These are phyloP conservation scores for Taenaris catops DNA, from an alignment of 2,888 invertebrate species.

Conservation along the genomic window DNA sequence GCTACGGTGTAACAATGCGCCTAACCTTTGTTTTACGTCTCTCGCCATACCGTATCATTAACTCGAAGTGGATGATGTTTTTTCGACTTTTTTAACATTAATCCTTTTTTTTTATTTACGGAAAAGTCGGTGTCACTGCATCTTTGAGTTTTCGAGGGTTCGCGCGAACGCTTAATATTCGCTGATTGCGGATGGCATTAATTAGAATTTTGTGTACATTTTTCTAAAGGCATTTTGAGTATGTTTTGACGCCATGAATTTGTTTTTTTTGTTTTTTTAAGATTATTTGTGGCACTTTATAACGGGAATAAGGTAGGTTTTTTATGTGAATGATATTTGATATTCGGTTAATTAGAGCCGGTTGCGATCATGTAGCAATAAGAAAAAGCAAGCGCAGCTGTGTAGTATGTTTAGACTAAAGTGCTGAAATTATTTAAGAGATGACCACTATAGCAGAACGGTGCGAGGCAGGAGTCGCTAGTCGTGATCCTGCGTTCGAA, in stretches of 20 bases:
- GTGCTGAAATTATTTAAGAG: no score
- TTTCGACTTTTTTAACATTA: constrained; percentile 71
- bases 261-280: neutral
- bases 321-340: no score
- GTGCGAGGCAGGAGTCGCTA: no score
- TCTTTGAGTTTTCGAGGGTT: constrained; percentile 50
- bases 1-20: constrained; percentile 45
- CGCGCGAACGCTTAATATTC: constrained; percentile 44
- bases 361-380: no score
- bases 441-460: no score
- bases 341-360: no score
- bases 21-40: constrained; percentile 72
- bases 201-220: constrained; percentile 37
- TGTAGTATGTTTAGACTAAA: no score
- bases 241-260: constrained; percentile 23
- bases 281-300: neutral
- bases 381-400: no score
- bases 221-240: constrained; percentile 16
- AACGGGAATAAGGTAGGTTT: neutral
- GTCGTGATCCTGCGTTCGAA: no score
- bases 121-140: constrained; percentile 62
- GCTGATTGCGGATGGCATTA: constrained; percentile 46
- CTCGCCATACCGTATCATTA: constrained; percentile 77
- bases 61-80: constrained; percentile 74
- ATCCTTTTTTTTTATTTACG: constrained; percentile 71